These are phyloP conservation scores for Sarotherodon lohbergeri DNA, from an alignment of 2,113 vertebrate species.

Conservation along the genomic window DNA sequence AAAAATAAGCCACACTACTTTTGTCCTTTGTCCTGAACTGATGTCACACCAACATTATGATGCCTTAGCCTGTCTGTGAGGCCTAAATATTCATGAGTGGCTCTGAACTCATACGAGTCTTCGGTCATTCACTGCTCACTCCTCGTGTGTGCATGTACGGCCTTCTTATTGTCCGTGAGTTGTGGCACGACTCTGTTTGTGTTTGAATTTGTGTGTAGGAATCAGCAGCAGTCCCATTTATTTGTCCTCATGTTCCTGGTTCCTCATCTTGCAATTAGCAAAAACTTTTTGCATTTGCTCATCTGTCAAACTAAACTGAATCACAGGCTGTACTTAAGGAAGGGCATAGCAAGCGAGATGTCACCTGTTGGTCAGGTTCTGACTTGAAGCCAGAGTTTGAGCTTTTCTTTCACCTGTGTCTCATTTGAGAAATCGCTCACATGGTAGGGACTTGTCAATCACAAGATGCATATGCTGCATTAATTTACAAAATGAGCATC, in stretches of 20 bases:
- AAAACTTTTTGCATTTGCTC: not conserved
- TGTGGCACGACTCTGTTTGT: not conserved
- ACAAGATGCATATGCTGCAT: not conserved
- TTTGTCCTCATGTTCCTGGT: not conserved
- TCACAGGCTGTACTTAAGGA: not conserved
- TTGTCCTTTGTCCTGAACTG: not conserved
- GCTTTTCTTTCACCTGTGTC: not conserved
- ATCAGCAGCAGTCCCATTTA: not conserved
- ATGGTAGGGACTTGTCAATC: not conserved
- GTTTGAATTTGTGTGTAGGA: not conserved
- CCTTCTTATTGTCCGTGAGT: not conserved
- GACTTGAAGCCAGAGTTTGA: not conserved
- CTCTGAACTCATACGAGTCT: constrained; percentile 1
- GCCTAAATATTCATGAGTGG: not conserved
- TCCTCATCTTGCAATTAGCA: not conserved
- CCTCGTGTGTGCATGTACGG: not conserved
- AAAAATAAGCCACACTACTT: not conserved
- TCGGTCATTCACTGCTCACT: not conserved
- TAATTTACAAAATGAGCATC: not conserved
- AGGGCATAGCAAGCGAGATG: not conserved
- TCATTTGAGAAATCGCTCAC: not conserved
- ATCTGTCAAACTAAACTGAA: not conserved
- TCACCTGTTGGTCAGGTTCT: not conserved
- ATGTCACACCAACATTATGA: not conserved
- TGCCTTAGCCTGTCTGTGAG: not conserved